Evolutionary conservation across 2,797 vertebrate genomes (phyloP).

Genomic region (Melanotaenia nigrans): DNA sequence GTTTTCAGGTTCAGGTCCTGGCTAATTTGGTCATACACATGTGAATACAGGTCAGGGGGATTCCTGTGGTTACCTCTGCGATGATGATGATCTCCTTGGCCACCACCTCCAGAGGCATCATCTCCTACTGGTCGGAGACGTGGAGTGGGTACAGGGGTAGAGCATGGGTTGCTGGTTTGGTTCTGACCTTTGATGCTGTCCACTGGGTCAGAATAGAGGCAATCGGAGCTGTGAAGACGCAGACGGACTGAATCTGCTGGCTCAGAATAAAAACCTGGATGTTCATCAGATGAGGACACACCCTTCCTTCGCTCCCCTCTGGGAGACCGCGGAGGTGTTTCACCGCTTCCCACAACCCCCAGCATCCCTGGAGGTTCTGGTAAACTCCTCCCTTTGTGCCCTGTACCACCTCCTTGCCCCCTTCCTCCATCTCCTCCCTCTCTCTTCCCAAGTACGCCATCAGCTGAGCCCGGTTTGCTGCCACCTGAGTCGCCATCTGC

Average conservation of each 20-base stretch:
- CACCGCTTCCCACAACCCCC: conserved; percentile 45
- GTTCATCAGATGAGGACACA: conserved; percentile 60
- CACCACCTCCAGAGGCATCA: conserved; percentile 38
- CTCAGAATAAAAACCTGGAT: conserved; percentile 87
- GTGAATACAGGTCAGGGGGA: conserved; percentile 70
- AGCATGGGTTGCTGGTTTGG: conserved; percentile 34
- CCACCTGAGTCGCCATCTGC: conserved; percentile 81
- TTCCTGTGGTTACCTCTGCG: conserved; percentile 53
- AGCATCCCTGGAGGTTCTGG: conserved; percentile 77
- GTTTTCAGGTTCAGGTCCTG: conserved; percentile 73
- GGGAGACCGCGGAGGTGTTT: conserved; percentile 69
- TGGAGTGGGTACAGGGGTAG: conserved; percentile 59
- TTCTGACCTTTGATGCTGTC: conserved; percentile 84
- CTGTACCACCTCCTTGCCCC: conserved; percentile 58
- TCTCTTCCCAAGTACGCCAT: conserved; percentile 78
- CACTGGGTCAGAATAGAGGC: conserved; percentile 91
- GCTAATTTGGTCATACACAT: conserved; percentile 82
- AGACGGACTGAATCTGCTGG: conserved; percentile 90
- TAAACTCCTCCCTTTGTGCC: conserved; percentile 82
- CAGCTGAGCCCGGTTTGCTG: conserved; percentile 79
- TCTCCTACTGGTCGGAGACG: conserved; percentile 74
- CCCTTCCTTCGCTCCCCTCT: conserved; percentile 55
- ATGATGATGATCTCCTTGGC: conserved; percentile 40
- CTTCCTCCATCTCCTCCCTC: conserved; percentile 70
- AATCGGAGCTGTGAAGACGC: conserved; percentile 70